These are phyloP conservation scores for Euglossa dilemma DNA, from an alignment of 1,140 invertebrate species.

Conservation along the genomic window DNA sequence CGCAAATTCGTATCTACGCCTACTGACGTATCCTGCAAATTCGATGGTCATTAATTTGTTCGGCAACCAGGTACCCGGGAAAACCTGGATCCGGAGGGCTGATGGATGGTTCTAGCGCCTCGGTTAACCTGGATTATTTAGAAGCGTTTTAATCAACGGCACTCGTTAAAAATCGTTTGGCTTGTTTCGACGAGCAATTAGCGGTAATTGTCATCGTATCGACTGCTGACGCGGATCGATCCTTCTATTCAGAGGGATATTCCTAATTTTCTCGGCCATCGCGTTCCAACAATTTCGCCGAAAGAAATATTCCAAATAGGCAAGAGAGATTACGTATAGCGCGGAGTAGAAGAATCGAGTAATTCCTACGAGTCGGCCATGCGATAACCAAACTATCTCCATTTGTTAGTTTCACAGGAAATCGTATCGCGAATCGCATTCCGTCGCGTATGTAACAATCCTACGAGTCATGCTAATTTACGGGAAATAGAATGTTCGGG, in stretches of 20 bases:
- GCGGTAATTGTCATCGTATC: not conserved
- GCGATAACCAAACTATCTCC: no score
- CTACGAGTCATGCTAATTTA: not conserved
- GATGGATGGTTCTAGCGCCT: slow-evolving; percentile 51
- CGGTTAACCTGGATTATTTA: slow-evolving; percentile 47
- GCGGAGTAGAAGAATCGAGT: no score
- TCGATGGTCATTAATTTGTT: slow-evolving; percentile 68
- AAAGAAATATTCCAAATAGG: no score
- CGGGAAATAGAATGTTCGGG: not conserved
- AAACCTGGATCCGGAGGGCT: slow-evolving; percentile 54
- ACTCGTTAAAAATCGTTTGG: slow-evolving; percentile 23
- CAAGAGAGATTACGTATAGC: no score
- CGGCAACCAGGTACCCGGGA: slow-evolving; percentile 56
- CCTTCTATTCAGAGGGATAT: not conserved
- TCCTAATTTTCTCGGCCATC: not conserved
- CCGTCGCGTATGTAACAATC: not conserved
- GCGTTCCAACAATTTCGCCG: not conserved
- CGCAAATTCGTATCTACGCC: slow-evolving; percentile 15
- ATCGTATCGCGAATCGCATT: not conserved
- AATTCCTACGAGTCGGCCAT: no score
- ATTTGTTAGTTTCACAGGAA: not conserved
- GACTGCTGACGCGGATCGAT: not conserved
- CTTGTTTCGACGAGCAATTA: not conserved
- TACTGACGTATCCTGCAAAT: slow-evolving; percentile 48
- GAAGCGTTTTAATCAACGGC: slow-evolving; percentile 33